Base-by-base conservation (phyloP, 2,797 vertebrate species). In the Crotalus adamanteus region DNA sequence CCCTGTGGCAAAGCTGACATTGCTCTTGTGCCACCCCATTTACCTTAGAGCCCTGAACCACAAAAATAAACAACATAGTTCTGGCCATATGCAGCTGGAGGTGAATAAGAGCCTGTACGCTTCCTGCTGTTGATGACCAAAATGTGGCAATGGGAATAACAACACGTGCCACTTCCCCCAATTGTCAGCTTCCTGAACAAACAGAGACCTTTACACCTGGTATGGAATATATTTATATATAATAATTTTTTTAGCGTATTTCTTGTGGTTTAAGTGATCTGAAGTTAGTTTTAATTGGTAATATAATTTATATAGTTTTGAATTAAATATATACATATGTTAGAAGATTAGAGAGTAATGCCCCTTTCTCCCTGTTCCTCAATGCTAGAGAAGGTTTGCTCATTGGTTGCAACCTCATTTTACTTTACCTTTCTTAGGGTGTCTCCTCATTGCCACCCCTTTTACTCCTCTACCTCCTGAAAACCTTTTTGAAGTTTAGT, bases 31-130 rank as follows among this genome's bases (percentile, higher is more conserved):
- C 94, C 95, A 87, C 63, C 91, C 0, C 31, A 55, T 92, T 86
- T 92, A 95, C 91, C 88, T 86, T 69, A 51, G 56, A 28, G 57
- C 7, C 12, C 91, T 1, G 11, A 95, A 91, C 92, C 96, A 96
- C 91, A 93, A 94, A 96, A 97, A 96, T 94, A 97, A 97, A 91
- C 92, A 95, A 90, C 92, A 56, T 93, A 96, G 95, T 97, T 96
- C 95, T 94, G 95, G 96, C 97, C 97, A 94, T 93, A 93, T 97
- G 97, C 91, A 0, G 92, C 96, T 57, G 26, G 97, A 92, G 95
- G 95, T 96, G 96, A 97, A 96, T 97, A 97, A 97, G 94, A 95
- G 96, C 92, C 0, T 51, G 94, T 92, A 12, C 3, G 59, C 95
- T 98, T 98, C 97, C 95, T 96, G 94, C 95, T 26, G 89, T 91